These are phyloP conservation scores for Pristionchus fissidentatus DNA, from an alignment of 2,888 invertebrate species.

Conservation along the genomic window DNA sequence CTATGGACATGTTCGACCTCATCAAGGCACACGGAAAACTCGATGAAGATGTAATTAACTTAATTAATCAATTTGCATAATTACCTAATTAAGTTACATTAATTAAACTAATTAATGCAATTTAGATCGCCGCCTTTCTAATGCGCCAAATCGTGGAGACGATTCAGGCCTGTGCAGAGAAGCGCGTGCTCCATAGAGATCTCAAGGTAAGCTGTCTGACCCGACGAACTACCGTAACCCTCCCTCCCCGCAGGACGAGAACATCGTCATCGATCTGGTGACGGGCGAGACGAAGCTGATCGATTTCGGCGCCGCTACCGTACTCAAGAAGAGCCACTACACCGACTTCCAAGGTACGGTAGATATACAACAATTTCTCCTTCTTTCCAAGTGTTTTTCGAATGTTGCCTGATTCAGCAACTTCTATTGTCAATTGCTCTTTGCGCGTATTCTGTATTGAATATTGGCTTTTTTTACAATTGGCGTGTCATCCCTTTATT, in stretches of 20 bases:
- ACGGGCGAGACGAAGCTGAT: slow-evolving; percentile 71
- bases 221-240: slow-evolving; percentile 2
- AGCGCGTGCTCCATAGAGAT: slow-evolving; percentile 71
- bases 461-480: neutral
- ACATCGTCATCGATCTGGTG: slow-evolving; percentile 71
- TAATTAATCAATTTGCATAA: neutral
- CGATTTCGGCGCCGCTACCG: slow-evolving; percentile 73
- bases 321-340: slow-evolving; percentile 69
- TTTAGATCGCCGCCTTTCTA: slow-evolving; percentile 67
- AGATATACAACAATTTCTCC: neutral
- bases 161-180: slow-evolving; percentile 64
- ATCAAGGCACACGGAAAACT: slow-evolving; percentile 67
- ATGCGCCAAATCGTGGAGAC: slow-evolving; percentile 72
- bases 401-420: neutral
- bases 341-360: slow-evolving; percentile 73
- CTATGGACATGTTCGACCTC: slow-evolving; percentile 73
- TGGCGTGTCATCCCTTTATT: neutral
- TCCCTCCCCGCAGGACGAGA: slow-evolving; percentile 66
- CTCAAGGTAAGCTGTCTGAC: slow-evolving; percentile 62
- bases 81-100: neutral
- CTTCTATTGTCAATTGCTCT: neutral
- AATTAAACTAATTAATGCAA: neutral
- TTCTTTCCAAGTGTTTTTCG: neutral
- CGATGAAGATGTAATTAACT: slow-evolving; percentile 58
- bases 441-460: neutral